Conservation (phyloP, 2,113 vertebrate genomes). For the Indri indri region DNA sequence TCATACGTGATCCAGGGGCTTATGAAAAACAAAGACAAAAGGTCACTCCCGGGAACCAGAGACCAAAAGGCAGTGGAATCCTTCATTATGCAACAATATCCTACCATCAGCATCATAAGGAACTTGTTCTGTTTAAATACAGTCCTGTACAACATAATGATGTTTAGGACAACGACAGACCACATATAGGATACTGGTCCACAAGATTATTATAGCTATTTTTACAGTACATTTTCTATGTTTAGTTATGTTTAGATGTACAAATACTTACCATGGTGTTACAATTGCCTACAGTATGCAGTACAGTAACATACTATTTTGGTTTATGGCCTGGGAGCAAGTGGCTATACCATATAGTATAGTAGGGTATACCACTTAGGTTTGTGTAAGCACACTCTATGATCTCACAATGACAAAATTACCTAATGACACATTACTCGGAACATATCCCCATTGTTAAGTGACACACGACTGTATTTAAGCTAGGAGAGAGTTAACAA, state of each 20-base stretch:
- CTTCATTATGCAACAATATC: not conserved
- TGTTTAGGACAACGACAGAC: not conserved
- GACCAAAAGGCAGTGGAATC: not conserved
- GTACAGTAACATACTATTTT: not conserved
- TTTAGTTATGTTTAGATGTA: not conserved
- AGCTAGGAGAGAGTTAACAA: not conserved
- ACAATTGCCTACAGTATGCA: not conserved
- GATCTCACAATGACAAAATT: not conserved
- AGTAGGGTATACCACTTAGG: not conserved
- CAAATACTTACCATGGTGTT: not conserved
- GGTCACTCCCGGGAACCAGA: not conserved
- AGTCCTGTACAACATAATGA: not conserved
- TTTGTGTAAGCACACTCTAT: not conserved
- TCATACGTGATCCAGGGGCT: not conserved
- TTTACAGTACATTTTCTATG: not conserved
- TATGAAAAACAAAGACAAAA: not conserved
- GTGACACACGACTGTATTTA: not conserved
- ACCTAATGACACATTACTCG: not conserved
- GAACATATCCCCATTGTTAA: not conserved
- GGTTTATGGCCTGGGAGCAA: not conserved
- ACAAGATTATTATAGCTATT: not conserved
- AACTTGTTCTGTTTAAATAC: not conserved
- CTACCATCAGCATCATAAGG: not conserved
- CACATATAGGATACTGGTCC: not conserved
- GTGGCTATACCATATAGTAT: not conserved